Conservation (phyloP, 2,113 vertebrate species). For the Aythya baeri region DNA sequence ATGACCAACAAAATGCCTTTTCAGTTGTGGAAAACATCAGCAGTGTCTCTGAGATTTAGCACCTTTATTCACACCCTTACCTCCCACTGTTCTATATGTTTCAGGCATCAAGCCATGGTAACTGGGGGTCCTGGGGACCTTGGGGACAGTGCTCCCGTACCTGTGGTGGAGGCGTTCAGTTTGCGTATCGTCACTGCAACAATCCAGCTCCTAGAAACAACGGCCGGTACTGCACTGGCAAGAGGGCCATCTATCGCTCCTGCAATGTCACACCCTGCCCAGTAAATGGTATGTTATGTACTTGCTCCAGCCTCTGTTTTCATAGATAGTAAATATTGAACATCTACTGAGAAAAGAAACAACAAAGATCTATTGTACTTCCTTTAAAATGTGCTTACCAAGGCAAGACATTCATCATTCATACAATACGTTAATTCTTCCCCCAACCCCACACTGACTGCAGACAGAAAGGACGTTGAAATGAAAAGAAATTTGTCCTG, state of each 20-base stretch:
- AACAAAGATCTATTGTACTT: not conserved
- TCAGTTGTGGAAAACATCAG: not conserved
- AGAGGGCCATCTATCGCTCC: conserved; percentile 93
- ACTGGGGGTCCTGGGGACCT: conserved; percentile 96
- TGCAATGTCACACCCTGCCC: conserved; percentile 88
- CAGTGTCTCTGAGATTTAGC: not conserved
- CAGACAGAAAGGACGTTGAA: not conserved
- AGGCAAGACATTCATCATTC: not conserved
- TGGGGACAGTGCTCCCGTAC: conserved; percentile 94
- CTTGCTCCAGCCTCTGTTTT: not conserved
- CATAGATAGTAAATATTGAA: not conserved
- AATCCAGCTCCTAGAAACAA: conserved; percentile 95
- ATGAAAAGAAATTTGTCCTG: not conserved
- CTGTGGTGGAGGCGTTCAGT: conserved; percentile 94
- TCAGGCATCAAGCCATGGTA: conserved; percentile 94
- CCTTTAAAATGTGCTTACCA: not conserved
- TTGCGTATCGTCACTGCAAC: conserved; percentile 94
- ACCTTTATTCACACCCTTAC: not conserved
- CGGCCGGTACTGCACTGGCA: conserved; percentile 94
- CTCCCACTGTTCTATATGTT: not conserved
- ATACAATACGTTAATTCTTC: not conserved
- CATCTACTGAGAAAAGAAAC: not conserved
- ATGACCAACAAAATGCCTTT: not conserved
- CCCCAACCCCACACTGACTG: fast-evolving
- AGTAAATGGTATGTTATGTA: conserved; percentile 75